Conservation (phyloP, 2,888 invertebrate species). For the Charanyca ferruginea region DNA sequence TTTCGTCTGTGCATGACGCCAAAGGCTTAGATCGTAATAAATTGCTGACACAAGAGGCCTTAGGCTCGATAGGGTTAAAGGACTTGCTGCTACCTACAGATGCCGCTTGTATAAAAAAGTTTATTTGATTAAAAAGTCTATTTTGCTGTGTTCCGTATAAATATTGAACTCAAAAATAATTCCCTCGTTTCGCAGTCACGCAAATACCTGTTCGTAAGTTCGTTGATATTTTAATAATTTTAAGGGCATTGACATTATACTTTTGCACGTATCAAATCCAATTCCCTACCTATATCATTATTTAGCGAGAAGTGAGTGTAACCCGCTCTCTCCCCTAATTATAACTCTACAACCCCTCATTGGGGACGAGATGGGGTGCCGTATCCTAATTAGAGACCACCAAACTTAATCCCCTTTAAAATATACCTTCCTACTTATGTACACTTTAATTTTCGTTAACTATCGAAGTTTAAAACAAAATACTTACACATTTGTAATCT, state of each 20-base stretch:
- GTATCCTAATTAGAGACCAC: conserved; percentile 47
- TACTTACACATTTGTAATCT: neutral
- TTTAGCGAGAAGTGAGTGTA: conserved; percentile 37
- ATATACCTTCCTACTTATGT: conserved; percentile 30
- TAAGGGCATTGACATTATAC: conserved; percentile 18
- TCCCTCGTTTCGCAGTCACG: conserved; percentile 23
- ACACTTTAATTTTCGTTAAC: conserved; percentile 1
- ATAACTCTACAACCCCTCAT: conserved; percentile 38
- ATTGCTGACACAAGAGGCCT: conserved; percentile 42
- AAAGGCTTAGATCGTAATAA: conserved; percentile 48
- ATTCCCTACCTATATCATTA: conserved; percentile 17
- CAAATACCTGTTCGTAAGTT: conserved; percentile 21
- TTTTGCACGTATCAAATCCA: conserved; percentile 15
- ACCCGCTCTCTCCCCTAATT: conserved; percentile 53
- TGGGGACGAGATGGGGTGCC: conserved; percentile 41
- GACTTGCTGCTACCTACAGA: conserved; percentile 28
- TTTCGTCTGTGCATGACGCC: conserved; percentile 26
- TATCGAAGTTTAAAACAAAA: conserved; percentile 4
- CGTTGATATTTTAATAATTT: conserved; percentile 15
- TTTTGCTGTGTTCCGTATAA: conserved; percentile 23
- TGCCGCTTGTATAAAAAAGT: conserved; percentile 38
- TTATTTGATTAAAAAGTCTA: conserved; percentile 40
- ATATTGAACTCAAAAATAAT: conserved; percentile 38
- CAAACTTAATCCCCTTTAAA: conserved; percentile 19
- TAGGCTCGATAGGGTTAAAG: conserved; percentile 34